Evolutionary conservation across 2,113 vertebrate species (phyloP).

Genomic region (Columba livia): DNA sequence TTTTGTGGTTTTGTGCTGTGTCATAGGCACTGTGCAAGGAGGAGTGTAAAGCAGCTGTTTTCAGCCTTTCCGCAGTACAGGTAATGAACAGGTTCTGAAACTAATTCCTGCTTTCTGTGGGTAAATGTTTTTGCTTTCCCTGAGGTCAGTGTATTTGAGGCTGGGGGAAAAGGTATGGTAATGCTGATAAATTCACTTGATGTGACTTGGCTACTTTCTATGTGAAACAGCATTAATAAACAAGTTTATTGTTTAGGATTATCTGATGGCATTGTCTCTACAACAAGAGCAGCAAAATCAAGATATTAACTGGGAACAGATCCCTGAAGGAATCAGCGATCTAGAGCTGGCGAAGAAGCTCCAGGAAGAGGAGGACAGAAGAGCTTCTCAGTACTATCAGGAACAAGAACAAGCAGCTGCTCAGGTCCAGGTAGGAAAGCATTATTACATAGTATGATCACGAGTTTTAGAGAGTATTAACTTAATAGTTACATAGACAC

Average conservation of each 20-base stretch:
- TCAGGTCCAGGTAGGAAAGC: conserved; percentile 74
- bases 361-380: conserved; percentile 95
- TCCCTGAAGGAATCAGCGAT: conserved; percentile 95
- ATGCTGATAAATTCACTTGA: neutral
- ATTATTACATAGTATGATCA: neutral
- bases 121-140: neutral
- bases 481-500: neutral
- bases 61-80: neutral
- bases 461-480: neutral
- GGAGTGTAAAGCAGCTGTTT: neutral
- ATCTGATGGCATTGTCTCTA: conserved; percentile 96
- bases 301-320: conserved; percentile 93
- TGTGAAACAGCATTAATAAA: neutral
- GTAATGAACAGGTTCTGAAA: neutral
- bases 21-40: neutral
- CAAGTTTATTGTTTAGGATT: conserved; percentile 82
- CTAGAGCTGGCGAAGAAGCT: conserved; percentile 96
- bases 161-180: neutral
- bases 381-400: conserved; percentile 97
- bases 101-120: neutral
- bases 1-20: neutral
- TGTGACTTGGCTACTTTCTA: neutral
- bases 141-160: neutral
- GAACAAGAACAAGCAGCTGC: conserved; percentile 92
- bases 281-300: conserved; percentile 98